phyloP scores from a whole-genome alignment of 2,113 vertebrate species.

The Lepus europaeus region DNA sequence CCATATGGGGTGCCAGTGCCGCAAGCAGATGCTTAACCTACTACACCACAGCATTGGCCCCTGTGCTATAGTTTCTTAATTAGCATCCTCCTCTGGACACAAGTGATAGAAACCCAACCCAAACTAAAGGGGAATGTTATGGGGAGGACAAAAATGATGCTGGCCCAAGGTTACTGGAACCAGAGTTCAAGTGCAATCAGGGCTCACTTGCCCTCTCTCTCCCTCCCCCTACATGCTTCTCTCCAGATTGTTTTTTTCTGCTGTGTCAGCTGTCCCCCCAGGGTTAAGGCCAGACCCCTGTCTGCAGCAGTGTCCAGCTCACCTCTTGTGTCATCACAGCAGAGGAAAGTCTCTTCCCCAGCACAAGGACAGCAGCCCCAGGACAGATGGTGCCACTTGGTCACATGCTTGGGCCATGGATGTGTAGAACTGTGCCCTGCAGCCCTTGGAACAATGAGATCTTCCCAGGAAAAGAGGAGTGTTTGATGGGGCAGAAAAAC shows the following conservation, averaged over 20 bases:
- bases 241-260: background rate
- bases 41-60: too few relatives aligned
- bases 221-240: background rate
- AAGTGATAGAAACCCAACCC: conserved; percentile 2
- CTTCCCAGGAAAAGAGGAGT: background rate
- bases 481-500: background rate
- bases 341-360: conserved; percentile 18
- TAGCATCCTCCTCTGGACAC: conserved; percentile 7
- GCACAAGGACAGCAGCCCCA: background rate
- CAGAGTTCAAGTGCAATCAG: background rate
- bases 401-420: background rate
- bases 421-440: background rate
- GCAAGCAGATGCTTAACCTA: too few relatives aligned
- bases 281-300: too few relatives aligned
- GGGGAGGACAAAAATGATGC: background rate
- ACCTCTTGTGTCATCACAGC: background rate
- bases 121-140: background rate
- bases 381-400: background rate
- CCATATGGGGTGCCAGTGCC: too few relatives aligned
- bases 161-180: background rate
- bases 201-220: background rate
- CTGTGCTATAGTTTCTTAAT: background rate
- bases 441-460: background rate
- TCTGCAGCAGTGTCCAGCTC: too few relatives aligned
- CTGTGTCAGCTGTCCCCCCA: background rate